These are phyloP conservation scores for Tricholauxania praeusta DNA, from an alignment of 2,888 invertebrate species.

Conservation along the genomic window DNA sequence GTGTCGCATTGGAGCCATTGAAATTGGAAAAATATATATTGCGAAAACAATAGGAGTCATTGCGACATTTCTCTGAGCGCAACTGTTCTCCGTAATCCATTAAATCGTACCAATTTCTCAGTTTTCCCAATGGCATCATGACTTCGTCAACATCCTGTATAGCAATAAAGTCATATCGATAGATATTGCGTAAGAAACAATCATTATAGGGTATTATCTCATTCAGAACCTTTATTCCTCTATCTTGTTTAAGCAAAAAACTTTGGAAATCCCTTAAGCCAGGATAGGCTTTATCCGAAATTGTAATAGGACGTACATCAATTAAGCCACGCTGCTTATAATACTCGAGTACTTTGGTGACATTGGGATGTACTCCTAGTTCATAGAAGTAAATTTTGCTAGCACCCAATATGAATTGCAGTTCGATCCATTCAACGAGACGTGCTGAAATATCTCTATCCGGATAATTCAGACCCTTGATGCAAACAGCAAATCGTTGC, in stretches of 20 bases:
- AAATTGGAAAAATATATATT: slow-evolving; percentile 90
- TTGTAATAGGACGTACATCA: slow-evolving; percentile 80
- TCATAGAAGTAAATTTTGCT: slow-evolving; percentile 91
- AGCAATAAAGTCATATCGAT: slow-evolving; percentile 87
- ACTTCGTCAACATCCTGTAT: slow-evolving; percentile 93
- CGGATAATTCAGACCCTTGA: slow-evolving; percentile 91
- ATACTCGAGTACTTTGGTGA: slow-evolving; percentile 78
- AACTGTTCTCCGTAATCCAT: slow-evolving; percentile 71
- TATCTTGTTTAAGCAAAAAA: slow-evolving; percentile 89
- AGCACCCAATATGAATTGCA: slow-evolving; percentile 85
- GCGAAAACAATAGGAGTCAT: slow-evolving; percentile 78
- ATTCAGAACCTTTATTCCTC: slow-evolving; percentile 75
- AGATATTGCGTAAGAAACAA: slow-evolving; percentile 92
- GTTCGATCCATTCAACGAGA: slow-evolving; percentile 93
- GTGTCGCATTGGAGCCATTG: slow-evolving; percentile 60
- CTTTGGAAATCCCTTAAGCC: slow-evolving; percentile 88
- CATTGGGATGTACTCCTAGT: slow-evolving; percentile 87
- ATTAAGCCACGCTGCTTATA: slow-evolving; percentile 76
- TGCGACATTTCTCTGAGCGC: slow-evolving; percentile 62
- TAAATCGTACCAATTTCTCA: slow-evolving; percentile 78
- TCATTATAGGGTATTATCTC: slow-evolving; percentile 96
- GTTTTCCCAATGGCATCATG: slow-evolving; percentile 84
- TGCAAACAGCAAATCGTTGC: slow-evolving; percentile 85
- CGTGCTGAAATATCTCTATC: slow-evolving; percentile 89
- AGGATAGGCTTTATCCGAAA: slow-evolving; percentile 85